Conservation (phyloP, 2,797 vertebrate genomes). For the Eulemur rubriventer region DNA sequence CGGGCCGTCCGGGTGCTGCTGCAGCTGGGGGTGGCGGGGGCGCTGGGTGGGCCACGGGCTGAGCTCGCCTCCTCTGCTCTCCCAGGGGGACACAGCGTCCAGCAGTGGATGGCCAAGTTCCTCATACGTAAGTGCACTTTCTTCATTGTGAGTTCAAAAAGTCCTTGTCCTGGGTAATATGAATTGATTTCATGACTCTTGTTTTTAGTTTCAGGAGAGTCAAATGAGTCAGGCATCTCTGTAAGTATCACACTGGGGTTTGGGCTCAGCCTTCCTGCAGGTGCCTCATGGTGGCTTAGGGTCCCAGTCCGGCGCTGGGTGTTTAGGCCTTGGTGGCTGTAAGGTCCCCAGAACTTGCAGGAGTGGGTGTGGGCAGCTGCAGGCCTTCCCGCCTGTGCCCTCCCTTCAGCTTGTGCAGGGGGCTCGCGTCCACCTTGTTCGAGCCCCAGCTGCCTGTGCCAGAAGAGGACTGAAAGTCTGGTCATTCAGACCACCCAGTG, state of each 20-base stretch:
- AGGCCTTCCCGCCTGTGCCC: accelerated
- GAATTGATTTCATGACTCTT: no score
- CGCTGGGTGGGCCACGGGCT: accelerated
- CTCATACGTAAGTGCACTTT: background rate
- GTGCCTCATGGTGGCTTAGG: no score
- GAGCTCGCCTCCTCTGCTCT: accelerated
- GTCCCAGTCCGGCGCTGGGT: no score
- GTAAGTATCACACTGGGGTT: background rate
- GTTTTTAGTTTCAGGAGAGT: background rate
- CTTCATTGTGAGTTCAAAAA: accelerated
- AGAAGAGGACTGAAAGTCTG: background rate
- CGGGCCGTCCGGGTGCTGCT: accelerated
- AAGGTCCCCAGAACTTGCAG: background rate
- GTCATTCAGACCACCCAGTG: background rate
- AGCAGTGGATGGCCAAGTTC: accelerated
- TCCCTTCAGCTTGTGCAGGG: accelerated
- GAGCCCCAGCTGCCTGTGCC: background rate
- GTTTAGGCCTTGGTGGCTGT: background rate
- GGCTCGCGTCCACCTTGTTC: accelerated
- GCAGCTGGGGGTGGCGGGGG: accelerated
- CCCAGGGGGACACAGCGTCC: background rate
- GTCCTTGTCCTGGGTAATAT: accelerated
- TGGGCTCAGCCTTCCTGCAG: background rate
- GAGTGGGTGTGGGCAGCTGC: background rate
- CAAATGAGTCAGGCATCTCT: accelerated